phyloP scores from a whole-genome alignment of 2,113 vertebrate species.

The Sardina pilchardus region DNA sequence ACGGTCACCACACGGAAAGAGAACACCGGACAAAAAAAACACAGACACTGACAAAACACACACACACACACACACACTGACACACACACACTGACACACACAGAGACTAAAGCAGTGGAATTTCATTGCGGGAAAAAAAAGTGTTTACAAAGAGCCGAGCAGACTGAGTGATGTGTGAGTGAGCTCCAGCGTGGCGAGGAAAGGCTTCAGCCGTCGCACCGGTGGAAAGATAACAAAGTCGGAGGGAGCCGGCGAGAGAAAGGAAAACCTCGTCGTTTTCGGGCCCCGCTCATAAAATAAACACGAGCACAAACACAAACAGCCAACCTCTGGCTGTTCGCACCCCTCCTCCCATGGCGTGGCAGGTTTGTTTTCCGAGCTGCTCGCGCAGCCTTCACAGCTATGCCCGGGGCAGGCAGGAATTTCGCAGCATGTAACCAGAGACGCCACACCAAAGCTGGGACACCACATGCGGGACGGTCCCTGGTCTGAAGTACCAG shows the following conservation, averaged over 20 bases:
- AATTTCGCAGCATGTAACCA: constrained; percentile 71
- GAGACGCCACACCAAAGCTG: constrained; percentile 61
- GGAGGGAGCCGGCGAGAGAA: constrained; percentile 26
- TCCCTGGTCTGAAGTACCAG: constrained; percentile 57
- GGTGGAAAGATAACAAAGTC: constrained; percentile 17
- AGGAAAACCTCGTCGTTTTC: constrained; percentile 30
- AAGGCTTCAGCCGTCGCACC: constrained; percentile 8
- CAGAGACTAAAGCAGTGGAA: constrained; percentile 35
- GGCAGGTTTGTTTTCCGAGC: constrained; percentile 71
- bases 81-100: constrained; percentile 1
- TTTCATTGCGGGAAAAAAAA: constrained; percentile 38
- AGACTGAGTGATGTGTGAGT: constrained; percentile 29
- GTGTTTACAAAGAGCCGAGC: constrained; percentile 47
- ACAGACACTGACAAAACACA: constrained; percentile 27
- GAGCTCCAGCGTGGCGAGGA: constrained; percentile 19
- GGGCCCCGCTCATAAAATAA: constrained; percentile 55
- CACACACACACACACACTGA: constrained; percentile 9
- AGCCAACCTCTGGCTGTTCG: constrained; percentile 38
- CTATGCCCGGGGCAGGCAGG: constrained; percentile 68
- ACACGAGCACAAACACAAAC: constrained; percentile 54
- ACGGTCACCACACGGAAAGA: background rate
- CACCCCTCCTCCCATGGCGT: constrained; percentile 46
- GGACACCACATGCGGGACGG: constrained; percentile 28
- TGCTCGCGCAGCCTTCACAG: constrained; percentile 74
- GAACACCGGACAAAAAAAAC: background rate